phyloP scores from a whole-genome alignment of 2,888 invertebrate species.

The Seira musarum region DNA sequence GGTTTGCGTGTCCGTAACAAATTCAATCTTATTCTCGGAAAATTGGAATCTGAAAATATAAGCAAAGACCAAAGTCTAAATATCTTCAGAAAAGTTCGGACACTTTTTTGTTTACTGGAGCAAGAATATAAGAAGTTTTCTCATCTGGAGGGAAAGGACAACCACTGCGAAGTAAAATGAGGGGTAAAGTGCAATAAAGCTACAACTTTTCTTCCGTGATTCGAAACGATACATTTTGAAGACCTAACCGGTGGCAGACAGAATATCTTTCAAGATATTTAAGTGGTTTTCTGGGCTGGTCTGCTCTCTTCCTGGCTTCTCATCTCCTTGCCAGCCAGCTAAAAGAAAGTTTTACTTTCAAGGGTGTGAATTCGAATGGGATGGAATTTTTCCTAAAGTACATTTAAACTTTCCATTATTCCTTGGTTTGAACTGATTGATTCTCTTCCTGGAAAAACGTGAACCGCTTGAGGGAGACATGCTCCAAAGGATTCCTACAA shows the following conservation, averaged over 20 bases:
- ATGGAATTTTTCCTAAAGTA: background rate
- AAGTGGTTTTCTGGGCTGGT: background rate
- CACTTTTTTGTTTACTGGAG: conserved; percentile 6
- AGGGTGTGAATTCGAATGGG: background rate
- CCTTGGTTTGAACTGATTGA: background rate
- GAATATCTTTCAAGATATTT: background rate
- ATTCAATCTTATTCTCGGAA: conserved; percentile 37
- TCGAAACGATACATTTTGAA: background rate
- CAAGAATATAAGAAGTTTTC: background rate
- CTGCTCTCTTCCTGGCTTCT: background rate
- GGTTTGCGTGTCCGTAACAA: conserved; percentile 42
- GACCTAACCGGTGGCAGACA: background rate
- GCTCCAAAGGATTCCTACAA: too few species aligned
- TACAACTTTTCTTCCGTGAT: background rate
- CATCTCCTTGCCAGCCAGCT: too few species aligned
- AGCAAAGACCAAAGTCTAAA: too few species aligned
- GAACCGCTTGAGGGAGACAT: background rate
- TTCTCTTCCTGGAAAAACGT: background rate
- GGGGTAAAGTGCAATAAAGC: background rate
- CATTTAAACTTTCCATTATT: background rate
- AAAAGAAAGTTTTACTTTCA: background rate
- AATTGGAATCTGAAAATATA: background rate
- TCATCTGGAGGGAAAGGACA: background rate
- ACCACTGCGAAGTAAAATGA: background rate
- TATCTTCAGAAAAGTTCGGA: conserved; percentile 1